Conservation (phyloP, 2,888 invertebrate genomes). For the Dexiosoma caninum region DNA sequence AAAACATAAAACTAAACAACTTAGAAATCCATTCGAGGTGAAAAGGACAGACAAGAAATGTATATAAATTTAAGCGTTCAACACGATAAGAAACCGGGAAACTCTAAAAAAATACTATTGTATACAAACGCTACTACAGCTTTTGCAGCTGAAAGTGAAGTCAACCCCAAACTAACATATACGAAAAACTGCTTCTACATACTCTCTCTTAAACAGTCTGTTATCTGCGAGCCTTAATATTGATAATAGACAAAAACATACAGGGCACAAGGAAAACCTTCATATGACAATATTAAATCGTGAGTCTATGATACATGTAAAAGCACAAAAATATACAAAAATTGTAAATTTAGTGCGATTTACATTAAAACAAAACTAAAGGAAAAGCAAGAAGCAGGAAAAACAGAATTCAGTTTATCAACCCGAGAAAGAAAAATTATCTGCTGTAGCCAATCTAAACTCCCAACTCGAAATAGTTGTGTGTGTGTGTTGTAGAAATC, state of each 20-base stretch:
- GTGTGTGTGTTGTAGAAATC: background rate
- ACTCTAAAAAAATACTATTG: constrained; percentile 31
- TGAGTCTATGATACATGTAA: background rate
- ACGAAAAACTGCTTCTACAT: background rate
- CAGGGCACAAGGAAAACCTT: background rate
- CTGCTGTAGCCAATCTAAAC: constrained; percentile 24
- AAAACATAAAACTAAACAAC: background rate
- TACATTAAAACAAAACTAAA: constrained; percentile 9
- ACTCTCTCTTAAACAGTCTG: too few species aligned
- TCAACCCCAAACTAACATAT: constrained; percentile 19
- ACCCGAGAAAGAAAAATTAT: constrained; percentile 42
- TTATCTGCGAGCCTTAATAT: too few species aligned
- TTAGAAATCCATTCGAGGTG: background rate
- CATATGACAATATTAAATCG: background rate
- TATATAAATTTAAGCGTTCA: background rate
- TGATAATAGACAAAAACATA: background rate
- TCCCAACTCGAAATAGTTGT: too few species aligned
- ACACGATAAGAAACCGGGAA: background rate
- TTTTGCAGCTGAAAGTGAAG: constrained; percentile 28
- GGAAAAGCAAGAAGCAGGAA: background rate
- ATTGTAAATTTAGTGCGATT: background rate
- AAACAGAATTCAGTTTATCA: constrained; percentile 52
- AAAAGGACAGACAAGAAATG: background rate
- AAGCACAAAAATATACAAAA: background rate
- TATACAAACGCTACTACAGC: constrained; percentile 10